Percentiles rank a stretch among this genome's conserved stretches.
Evolutionary conservation across 2,113 vertebrate genomes (phyloP).

Genomic region (Vidua macroura): DNA sequence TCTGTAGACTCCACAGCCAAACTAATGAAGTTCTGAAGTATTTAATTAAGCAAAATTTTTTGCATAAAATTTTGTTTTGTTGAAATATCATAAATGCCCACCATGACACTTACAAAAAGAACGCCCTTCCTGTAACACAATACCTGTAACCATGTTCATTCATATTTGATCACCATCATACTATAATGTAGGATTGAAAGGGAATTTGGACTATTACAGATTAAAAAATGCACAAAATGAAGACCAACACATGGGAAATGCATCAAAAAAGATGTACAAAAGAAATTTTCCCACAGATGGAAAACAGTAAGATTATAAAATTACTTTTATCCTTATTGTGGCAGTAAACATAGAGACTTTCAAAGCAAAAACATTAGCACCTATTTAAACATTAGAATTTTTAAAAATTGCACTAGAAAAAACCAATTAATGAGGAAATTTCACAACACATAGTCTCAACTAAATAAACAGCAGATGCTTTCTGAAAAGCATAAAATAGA

Average conservation of each 20-base stretch:
- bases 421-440: not conserved
- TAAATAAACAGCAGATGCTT: not conserved
- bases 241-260: accelerated
- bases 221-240: not conserved
- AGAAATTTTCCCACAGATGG: not conserved
- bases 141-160: not conserved
- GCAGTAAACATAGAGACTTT: not conserved
- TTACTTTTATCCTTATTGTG: not conserved
- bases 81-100: not conserved
- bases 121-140: not conserved
- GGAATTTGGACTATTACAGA: not conserved
- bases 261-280: not conserved
- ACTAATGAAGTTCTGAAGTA: not conserved
- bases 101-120: not conserved
- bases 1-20: not conserved
- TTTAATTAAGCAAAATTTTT: not conserved
- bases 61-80: not conserved
- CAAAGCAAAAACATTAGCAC: conserved; percentile 8
- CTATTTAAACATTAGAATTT: not conserved
- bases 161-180: not conserved
- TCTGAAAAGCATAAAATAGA: not conserved
- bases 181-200: not conserved
- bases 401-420: not conserved
- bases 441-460: not conserved
- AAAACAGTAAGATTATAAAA: not conserved